Base-by-base conservation (phyloP, 2,113 vertebrate species). In the Nesogale talazaci region DNA sequence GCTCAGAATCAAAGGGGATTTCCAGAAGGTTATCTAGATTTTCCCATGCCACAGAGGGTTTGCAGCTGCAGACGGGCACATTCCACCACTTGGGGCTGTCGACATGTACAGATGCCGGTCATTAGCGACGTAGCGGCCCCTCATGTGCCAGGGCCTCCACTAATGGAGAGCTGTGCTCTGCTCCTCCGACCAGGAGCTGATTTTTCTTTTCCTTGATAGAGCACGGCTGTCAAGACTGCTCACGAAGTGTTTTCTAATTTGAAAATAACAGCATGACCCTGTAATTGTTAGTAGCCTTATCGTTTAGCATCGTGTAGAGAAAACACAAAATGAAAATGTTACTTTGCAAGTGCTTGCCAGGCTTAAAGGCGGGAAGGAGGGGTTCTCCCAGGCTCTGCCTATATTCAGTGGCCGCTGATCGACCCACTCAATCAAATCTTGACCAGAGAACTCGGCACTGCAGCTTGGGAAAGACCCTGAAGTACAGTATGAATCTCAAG, bases 201-300 rank as follows among this genome's bases (percentile, higher is more conserved):
- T 91, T 81, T 92, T 94, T 94, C 93, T 94, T 94, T 61, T 78
- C 34, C 76, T 91, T 86, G 72, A 93, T 59, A 83, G 69, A 97
- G 78, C 57, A 83, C 0, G 61, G 74, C 57, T 95, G 76, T 96
- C 96, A 96, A 31, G 83, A n/a, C 88, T 94, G 52, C 88, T 97
- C 83, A 94, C 25, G 40, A 95, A 92, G 88, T 89, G 65, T 87
- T 91, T 97, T 89, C 90, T 96, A 95, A 97, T 96, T 92, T 97
- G 95, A 96, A 95, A 98, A 96, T 94, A 97, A 92, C 83, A 97
- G 65, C 93, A 95, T 75, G 94, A 84, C 57, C 91, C 96, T 84
- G 36, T 88, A 94, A 90, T 90, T 97, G 77, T 96, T 94, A 95
- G 93, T 92, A 96, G 92, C 89, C 83, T 97, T 97, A 96, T 96